Evolutionary conservation across 37 sponge, comb jelly and placozoan species (phyloP).

Genomic region (Crambe crambe): DNA sequence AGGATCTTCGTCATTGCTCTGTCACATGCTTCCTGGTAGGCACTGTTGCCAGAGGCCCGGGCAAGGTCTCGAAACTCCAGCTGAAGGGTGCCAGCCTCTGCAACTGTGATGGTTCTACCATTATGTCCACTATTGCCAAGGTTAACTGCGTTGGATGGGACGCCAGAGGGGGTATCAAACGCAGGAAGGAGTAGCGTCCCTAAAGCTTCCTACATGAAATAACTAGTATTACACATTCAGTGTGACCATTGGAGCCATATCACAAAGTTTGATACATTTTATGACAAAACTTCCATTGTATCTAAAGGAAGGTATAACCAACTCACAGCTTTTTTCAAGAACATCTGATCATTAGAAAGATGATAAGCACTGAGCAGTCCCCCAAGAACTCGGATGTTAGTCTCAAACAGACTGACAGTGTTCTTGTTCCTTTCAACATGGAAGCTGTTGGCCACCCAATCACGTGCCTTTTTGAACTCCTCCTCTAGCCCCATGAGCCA

Average conservation of each 20-base stretch:
- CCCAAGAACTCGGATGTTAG: conserved; percentile 90
- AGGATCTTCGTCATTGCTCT: conserved; percentile 55
- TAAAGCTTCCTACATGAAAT: conserved; percentile 54
- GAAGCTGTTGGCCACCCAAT: conserved; percentile 73
- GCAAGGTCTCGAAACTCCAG: conserved; percentile 92
- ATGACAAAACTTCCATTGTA: not conserved
- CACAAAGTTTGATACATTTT: no score
- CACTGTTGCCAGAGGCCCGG: conserved; percentile 56
- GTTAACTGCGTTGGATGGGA: conserved; percentile 83
- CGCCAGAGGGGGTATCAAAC: conserved; percentile 80
- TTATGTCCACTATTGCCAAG: conserved; percentile 49
- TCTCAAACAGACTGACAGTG: conserved; percentile 92
- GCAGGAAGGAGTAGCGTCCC: conserved; percentile 76
- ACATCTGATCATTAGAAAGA: conserved; percentile 76
- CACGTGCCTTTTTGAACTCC: conserved; percentile 79
- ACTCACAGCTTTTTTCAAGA: conserved; percentile 87
- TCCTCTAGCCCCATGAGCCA: conserved; percentile 87
- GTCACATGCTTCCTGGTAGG: conserved; percentile 62
- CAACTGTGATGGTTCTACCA: conserved; percentile 40
- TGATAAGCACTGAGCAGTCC: conserved; percentile 90
- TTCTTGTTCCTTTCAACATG: conserved; percentile 33
- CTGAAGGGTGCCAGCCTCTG: conserved; percentile 91
- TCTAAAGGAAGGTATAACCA: not conserved
- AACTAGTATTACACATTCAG: not conserved
- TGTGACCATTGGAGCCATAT: not conserved